Base-by-base conservation (phyloP, 2,888 invertebrate genomes). In the Aphidoletes aphidimyza region DNA sequence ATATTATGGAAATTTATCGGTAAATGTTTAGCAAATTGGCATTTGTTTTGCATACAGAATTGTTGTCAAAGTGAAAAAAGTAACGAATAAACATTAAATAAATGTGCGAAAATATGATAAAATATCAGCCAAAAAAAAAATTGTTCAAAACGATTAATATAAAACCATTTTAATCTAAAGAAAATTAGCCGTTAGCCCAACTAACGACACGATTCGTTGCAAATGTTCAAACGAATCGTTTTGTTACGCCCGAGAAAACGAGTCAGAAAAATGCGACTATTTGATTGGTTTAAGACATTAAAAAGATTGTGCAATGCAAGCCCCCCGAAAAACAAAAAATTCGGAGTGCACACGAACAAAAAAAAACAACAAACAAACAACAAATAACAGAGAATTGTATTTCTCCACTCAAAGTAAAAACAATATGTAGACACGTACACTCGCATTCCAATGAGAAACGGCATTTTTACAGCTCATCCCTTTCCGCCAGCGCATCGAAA, bases 231-330 rank as follows among this genome's bases (percentile, higher is more conserved):
- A n/a, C n/a, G n/a, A n/a, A n/a, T n/a, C n/a, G n/a, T n/a, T n/a
- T n/a, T n/a, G n/a, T n/a, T n/a, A n/a, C n/a, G n/a, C n/a, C n/a
- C 5, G 39, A 39, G 22, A 54, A 54, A 54, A 22, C 54, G 22
- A 54, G 54, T 6, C 6, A n/a, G 54, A 54, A 22, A 54, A 54
- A 54, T 54, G 54, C 22, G n/a, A 54, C 19, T 17, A 47, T 54
- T 54, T 54, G 54, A 54, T 54, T 54, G 54, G 54, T 54, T n/a
- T 22, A 54, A 54, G 54, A 54, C 22, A 54, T 54, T 54, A 54
- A 54, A 54, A 54, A 54, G 54, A 54, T 54, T 54, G 54, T 3
- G 22, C 22, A 22, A 54, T 54, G 54, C 54, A 54, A 54, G 22
- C 5, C 54, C 54, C 22, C n/a, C n/a, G 6, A n/a, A 1, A 54